A percentile compares a stretch with the other conserved stretches of the same genome.
Conservation (phyloP, 2,888 invertebrate genomes). For the Archaeoteleia sp. region DNA sequence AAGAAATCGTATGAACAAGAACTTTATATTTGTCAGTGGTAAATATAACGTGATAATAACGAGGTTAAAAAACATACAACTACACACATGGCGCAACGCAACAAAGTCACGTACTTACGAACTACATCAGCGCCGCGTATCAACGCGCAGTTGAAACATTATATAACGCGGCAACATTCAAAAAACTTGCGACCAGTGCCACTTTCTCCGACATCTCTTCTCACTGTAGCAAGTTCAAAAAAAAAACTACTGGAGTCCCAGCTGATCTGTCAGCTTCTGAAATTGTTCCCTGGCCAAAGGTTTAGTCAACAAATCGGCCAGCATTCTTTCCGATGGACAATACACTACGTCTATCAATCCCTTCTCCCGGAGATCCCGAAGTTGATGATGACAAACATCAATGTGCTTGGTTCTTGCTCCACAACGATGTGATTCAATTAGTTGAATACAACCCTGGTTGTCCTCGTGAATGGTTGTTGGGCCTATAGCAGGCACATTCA, state of each 20-base stretch:
- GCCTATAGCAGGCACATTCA: neutral
- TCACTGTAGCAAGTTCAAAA: conserved; percentile 7
- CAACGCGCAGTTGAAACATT: too few species aligned
- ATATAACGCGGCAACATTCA: too few species aligned
- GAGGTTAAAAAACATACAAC: too few species aligned
- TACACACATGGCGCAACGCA: too few species aligned
- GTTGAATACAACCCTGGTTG: conserved; percentile 17
- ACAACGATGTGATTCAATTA: conserved; percentile 8
- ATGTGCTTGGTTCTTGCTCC: conserved; percentile 28
- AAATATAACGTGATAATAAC: too few species aligned
- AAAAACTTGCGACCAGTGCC: neutral
- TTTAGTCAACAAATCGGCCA: conserved; percentile 27
- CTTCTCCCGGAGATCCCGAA: conserved; percentile 8
- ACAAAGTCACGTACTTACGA: too few species aligned
- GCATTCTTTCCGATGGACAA: conserved; percentile 18
- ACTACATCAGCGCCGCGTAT: too few species aligned
- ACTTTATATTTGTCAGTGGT: too few species aligned
- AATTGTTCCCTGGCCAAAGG: conserved; percentile 18
- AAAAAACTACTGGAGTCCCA: neutral
- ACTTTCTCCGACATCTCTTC: conserved; percentile 17
- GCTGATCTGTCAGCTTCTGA: neutral
- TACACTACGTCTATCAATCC: conserved; percentile 8
- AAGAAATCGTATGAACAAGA: too few species aligned
- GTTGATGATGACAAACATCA: conserved; percentile 19
- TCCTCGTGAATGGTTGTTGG: conserved; percentile 8